A percentile compares a stretch with the other conserved stretches of the same genome.
Conservation (phyloP, 2,797 vertebrate genomes). For the Pipistrellus pipistrellus region DNA sequence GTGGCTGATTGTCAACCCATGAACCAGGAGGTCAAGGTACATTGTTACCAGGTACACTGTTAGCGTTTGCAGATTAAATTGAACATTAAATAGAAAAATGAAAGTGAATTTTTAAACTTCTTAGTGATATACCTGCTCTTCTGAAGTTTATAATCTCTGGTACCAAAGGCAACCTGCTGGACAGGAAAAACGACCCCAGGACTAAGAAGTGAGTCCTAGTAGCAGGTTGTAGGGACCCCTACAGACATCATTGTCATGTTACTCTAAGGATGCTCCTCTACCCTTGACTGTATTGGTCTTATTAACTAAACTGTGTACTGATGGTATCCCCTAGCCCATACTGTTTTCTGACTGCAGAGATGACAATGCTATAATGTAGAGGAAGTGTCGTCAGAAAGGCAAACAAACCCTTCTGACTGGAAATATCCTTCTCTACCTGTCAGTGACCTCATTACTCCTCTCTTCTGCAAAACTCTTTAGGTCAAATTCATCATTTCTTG, state of each 20-base stretch:
- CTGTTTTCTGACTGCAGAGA: not conserved
- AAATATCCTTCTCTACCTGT: not conserved
- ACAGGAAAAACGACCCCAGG: not conserved
- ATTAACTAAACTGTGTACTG: not conserved
- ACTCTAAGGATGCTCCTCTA: not conserved
- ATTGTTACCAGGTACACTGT: not conserved
- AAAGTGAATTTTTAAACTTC: not conserved
- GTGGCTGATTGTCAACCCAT: too few relatives aligned
- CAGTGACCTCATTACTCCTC: not conserved
- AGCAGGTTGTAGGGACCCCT: not conserved
- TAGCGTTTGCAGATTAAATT: not conserved
- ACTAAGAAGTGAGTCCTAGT: not conserved
- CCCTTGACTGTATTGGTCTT: not conserved
- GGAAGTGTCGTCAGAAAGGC: not conserved
- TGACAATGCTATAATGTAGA: not conserved
- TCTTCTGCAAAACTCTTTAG: not conserved
- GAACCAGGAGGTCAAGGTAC: too few relatives aligned
- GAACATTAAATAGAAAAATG: not conserved
- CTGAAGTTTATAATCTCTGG: not conserved
- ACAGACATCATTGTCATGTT: not conserved
- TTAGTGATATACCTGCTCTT: not conserved
- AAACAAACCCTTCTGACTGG: not conserved
- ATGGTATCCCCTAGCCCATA: not conserved
- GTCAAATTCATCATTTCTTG: slow-evolving; percentile 1
- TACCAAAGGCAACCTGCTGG: not conserved